Evolutionary conservation across 2,797 vertebrate genomes (phyloP), one percentile per base, ranked within the genome.

Genomic region (Podarcis siculus): DNA sequence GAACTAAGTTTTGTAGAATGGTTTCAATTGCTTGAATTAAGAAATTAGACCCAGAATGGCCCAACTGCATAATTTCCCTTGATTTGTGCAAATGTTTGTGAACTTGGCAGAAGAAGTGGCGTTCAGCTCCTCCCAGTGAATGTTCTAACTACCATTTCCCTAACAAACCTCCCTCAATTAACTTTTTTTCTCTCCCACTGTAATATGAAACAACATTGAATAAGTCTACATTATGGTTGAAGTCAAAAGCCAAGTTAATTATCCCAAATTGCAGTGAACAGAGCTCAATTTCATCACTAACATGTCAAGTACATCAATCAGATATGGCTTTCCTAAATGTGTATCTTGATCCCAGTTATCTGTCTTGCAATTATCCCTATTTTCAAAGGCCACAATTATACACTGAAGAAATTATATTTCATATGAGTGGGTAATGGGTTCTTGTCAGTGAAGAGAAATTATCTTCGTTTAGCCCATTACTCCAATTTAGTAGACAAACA

Each of bases 261-360:
- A 90, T 87, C 86, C 45, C 76, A 81, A 95, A 91, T 80, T 91
- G 86, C 77, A 90, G 78, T 49, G 73, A 94, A 73, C 37, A 93
- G 89, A 92, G 93, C 23, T 69, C 92, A 86, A 87, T 92, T 95
- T 92, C 95, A 91, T 92, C 95, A 91, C 35, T 39, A 92, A 72
- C 15, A 86, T 92, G 75, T 94, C 93, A 95, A 94, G 86, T 87
- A 32, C 81, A 86, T 94, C 94, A 92, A 90, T 93, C 91, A 91
- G 55, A 88, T 86, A 4, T 78, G 79, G 67, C 67, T 91, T 94
- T 94, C 30, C 83, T 12, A 30, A 91, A 72, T 1, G 4, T 80
- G 13, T 76, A 76, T 87, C 90, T 75, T 42, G 92, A 92, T 95
- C 87, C 83, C 92, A 89, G 67, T 88, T 92, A 91, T 90, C 19